Evolutionary conservation across 2,888 invertebrate species (phyloP), one percentile per base, ranked within the genome.

Genomic region (Himalopsyche tibetana): DNA sequence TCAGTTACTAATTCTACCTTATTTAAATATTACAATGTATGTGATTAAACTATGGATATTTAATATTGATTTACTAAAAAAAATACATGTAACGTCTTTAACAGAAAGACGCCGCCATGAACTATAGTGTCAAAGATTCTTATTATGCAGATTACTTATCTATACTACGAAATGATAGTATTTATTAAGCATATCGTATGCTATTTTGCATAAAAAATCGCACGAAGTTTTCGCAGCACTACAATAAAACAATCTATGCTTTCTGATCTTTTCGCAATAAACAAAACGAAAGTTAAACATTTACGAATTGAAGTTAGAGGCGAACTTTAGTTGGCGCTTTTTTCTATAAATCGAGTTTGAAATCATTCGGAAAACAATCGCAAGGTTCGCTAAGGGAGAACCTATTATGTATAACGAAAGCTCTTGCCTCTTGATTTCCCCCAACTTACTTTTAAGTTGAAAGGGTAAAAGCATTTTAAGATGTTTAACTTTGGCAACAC

Each of bases 401-500:
- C 63, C 63, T 63, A 63, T 63, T 63, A 63, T 63, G 28, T 63
- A 63, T 63, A 63, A 28, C 19, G 63, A 63, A 63, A 28, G 9
- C 63, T 63, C 28, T 63, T 19, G 63, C 28, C 28, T 19, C 63
- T 63, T 63, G 63, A 63, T 63, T 63, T 63, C 63, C 63, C 63
- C 63, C 63, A 63, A 63, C 19, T 63, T 19, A 63, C 19, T 63
- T 63, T 63, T 63, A 19, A 63, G 63, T 63, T 63, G 63, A 19
- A 63, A 63, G 63, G 63, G 63, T 63, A 63, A 63, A 63, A 63
- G 28, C 63, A 63, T 63, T 63, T 63, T 63, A 63, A 63, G 63
- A 63, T 28, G 63, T 15, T 63, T 63, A 28, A 19, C 19, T 63
- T 63, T 63, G 3, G 15, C 51, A 51, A 51, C 51, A 51, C 15